Base-by-base conservation (phyloP, 1,140 invertebrate genomes). In the Pantala flavescens region DNA sequence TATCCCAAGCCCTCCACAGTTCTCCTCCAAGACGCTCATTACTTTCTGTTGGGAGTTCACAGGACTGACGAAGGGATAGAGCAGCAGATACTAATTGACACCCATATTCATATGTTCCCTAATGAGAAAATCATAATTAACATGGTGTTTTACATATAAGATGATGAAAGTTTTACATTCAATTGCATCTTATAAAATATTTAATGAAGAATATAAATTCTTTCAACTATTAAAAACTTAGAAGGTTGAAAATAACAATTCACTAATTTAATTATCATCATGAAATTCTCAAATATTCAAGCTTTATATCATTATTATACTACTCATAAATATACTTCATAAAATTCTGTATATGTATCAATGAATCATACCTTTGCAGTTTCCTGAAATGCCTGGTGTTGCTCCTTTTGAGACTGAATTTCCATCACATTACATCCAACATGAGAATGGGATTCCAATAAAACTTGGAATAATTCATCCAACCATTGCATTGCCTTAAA, bases 31-130 rank as follows among this genome's bases (percentile, higher is more conserved):
- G 80, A 71, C 81, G 80, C 10, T 82, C 83, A 77, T 90, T 90
- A 7, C 83, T 83, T 16, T 86, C 85, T 70, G 89, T 79, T n/a
- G 87, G 82, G 74, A 90, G 82, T 79, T 90, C 88, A 80, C 91
- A 90, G 23, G 91, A 91, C 71, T 90, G 86, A 73, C 91, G 81
- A 19, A 94, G 79, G n/a, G 90, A 86, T 63, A 91, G 82, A n/a
- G 91, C 88, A 16, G 90, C 91, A 78, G 90, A 89, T 14, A 92
- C 82, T 73, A 93, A 80, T 82, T 92, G 90, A 78, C 88, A 90
- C 7, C 91, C 92, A 79, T 93, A 93, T 73, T 93, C 89, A 79
- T 90, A 93, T 2, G 91, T 92, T 42, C 89, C 89, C 91, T 92
- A 78, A 19, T 81, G 80, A 74, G 70, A 23, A 43, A 43, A 70